Evolutionary conservation across 2,797 vertebrate genomes (phyloP).

Genomic region (Esox masquinongy): DNA sequence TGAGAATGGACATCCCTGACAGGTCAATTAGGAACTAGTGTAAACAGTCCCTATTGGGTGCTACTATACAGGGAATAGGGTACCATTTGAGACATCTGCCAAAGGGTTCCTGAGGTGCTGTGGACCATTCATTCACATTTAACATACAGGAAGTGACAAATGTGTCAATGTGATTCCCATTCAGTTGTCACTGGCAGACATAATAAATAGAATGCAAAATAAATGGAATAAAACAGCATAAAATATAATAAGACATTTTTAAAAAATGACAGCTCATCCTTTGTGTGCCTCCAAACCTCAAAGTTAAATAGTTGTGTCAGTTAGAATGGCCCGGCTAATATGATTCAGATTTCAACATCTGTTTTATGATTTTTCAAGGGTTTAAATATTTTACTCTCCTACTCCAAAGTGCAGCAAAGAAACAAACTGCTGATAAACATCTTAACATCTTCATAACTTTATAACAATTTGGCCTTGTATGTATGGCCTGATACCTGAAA

Average conservation of each 20-base stretch:
- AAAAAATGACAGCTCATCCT: constrained; percentile 16
- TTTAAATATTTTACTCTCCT: constrained; percentile 6
- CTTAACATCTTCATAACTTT: constrained; percentile 6
- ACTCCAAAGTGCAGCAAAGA: constrained; percentile 50
- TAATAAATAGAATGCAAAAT: constrained; percentile 70
- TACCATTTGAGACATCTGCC: background rate
- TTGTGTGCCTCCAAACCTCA: constrained; percentile 16
- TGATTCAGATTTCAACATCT: constrained; percentile 6
- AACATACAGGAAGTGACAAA: constrained; percentile 30
- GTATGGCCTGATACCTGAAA: constrained; percentile 24
- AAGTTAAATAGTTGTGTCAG: constrained; percentile 32
- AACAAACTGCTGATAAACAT: constrained; percentile 24
- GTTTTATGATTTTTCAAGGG: constrained; percentile 11
- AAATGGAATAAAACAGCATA: constrained; percentile 55
- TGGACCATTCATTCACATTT: constrained; percentile 29
- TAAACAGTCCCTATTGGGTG: background rate
- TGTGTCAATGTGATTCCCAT: constrained; percentile 28
- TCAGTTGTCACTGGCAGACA: constrained; percentile 49
- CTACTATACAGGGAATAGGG: background rate
- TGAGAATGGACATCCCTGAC: constrained; percentile 30
- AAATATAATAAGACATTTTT: constrained; percentile 18
- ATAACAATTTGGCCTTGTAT: constrained; percentile 17
- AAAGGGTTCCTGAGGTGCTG: constrained; percentile 28
- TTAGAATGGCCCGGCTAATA: background rate
- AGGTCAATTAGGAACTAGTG: background rate